phyloP scores from a whole-genome alignment of 2,888 invertebrate genomes.

The Heliconius ethilla region DNA sequence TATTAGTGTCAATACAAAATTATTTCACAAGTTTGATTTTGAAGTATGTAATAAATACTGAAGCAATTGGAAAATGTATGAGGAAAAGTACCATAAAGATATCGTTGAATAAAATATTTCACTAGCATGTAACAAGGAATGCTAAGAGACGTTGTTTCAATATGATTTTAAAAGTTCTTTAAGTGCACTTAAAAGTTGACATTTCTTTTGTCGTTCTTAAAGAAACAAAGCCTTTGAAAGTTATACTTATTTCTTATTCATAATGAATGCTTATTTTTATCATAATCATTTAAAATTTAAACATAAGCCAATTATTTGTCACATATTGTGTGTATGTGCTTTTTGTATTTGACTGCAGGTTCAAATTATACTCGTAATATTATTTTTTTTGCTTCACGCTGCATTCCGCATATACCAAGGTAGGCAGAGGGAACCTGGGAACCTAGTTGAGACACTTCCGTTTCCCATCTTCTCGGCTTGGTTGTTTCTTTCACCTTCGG shows the following conservation, averaged over 20 bases:
- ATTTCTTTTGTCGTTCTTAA: neutral
- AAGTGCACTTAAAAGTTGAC: neutral
- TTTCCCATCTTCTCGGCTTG: no score
- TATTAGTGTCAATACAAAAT: neutral
- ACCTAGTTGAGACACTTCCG: no score
- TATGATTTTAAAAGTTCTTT: conserved; percentile 10
- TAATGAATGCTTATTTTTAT: neutral
- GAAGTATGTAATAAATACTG: neutral
- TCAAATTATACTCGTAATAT: no score
- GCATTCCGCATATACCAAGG: no score
- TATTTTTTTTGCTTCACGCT: no score
- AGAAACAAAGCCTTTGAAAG: conserved; percentile 3
- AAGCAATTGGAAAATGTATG: conserved; percentile 7
- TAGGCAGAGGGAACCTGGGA: no score
- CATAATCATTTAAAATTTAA: no score
- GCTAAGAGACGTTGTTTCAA: neutral
- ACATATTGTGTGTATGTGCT: no score
- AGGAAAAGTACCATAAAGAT: conserved; percentile 4
- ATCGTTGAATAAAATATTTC: conserved; percentile 16
- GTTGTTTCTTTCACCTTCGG: no score
- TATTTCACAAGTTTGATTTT: neutral
- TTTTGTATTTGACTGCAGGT: no score
- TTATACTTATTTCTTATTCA: neutral
- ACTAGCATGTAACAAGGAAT: conserved; percentile 11
- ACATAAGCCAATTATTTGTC: no score